These are phyloP conservation scores for Characodon lateralis DNA, from an alignment of 2,797 vertebrate species.

Conservation along the genomic window DNA sequence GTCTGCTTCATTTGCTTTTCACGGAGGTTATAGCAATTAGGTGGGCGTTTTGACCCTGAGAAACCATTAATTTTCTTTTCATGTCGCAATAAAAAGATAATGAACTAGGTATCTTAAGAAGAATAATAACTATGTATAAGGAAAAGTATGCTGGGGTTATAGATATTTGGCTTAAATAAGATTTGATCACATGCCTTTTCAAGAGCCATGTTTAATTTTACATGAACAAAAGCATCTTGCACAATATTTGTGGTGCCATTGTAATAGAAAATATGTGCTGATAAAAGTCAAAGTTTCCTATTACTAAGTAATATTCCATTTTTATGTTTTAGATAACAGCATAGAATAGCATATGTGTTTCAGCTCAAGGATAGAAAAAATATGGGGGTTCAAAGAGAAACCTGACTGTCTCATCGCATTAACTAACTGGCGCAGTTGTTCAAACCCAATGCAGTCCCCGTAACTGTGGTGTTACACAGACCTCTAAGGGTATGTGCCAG, in stretches of 20 bases:
- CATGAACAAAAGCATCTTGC: background rate
- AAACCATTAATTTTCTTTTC: conserved; percentile 53
- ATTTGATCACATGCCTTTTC: background rate
- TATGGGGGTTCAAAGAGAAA: background rate
- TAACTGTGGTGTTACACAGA: conserved; percentile 5
- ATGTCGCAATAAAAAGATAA: conserved; percentile 62
- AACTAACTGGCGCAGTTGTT: background rate
- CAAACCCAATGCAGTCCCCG: background rate
- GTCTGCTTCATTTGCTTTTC: conserved; percentile 22
- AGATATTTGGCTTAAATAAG: conserved; percentile 17
- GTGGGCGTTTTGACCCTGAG: conserved; percentile 59
- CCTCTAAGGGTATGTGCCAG: conserved; percentile 10
- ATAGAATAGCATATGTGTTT: background rate
- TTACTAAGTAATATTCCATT: background rate
- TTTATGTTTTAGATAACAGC: background rate
- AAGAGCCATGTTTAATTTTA: conserved; percentile 15
- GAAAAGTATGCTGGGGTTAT: conserved; percentile 41
- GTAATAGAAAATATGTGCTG: background rate
- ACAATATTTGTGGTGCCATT: background rate
- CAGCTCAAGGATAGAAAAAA: background rate
- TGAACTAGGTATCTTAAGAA: conserved; percentile 46
- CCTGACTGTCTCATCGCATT: conserved; percentile 7
- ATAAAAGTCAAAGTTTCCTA: background rate
- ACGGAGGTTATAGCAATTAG: conserved; percentile 44
- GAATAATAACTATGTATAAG: conserved; percentile 39